Evolutionary conservation across 2,113 vertebrate genomes (phyloP), one percentile per base, ranked within the genome.

Genomic region (Amphilophus citrinellus): DNA sequence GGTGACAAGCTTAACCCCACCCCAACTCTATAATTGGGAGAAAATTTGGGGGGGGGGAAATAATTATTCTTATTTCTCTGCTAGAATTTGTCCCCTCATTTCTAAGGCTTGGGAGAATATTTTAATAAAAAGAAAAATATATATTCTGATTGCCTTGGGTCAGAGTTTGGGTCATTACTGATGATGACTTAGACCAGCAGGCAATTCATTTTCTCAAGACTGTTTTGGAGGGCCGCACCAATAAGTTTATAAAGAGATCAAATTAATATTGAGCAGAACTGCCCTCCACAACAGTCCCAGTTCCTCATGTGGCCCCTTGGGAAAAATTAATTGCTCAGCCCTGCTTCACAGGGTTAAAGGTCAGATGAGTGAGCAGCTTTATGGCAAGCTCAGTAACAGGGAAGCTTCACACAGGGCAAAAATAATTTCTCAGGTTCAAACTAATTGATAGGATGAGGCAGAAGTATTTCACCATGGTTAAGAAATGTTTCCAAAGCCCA

Each of bases 401-500:
- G 11, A 18, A 59, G 4, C 22, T 77, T 42, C 37, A 77, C 42
- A 61, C 17, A 61, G 42, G 56, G 6, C 30, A 30, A 60, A 59
- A 61, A 44, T 27, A 6, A 66, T 39, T n/a, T 62, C 80, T 77
- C 66, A 56, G 35, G 68, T 77, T 63, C 84, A 86, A 50, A 42
- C 27, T 18, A 42, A 37, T 4, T 73, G 60, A 50, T 60, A 39
- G 62, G 32, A 78, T 66, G 56, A 76, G 62, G 56, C 20, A 32
- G 30, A 85, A 30, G 76, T 39, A 59, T 84, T 77, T 76, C 65
- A 82, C 61, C 58, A 13, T 7, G 5, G 15, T 77, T 42, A 20
- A n/a, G 61, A 79, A 77, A 77, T 53, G 59, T 75, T 11, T 27
- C 13, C 13, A 39, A 82, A 82, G 27, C 35, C 71, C 35, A 44